Evolutionary conservation across 2,888 invertebrate species (phyloP).

Genomic region (Chromoteleia sp.): DNA sequence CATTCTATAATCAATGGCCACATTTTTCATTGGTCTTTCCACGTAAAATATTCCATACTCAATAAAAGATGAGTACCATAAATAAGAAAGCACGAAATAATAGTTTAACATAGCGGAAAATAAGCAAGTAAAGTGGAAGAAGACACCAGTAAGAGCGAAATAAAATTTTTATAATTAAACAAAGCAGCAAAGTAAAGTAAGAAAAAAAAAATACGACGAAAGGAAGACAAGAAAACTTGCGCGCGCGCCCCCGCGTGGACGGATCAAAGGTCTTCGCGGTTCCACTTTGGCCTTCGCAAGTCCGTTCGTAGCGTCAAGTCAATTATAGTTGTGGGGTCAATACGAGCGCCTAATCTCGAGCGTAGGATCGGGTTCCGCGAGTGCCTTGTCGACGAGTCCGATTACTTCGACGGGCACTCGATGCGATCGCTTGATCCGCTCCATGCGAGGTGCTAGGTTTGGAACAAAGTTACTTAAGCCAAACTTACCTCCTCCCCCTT

Average conservation of each 20-base stretch:
- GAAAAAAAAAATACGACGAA: neutral
- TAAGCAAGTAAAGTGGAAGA: neutral
- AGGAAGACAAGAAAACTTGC: neutral
- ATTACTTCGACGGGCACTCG: slow-evolving; percentile 77
- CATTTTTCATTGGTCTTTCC: slow-evolving; percentile 44
- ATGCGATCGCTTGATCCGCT: slow-evolving; percentile 35
- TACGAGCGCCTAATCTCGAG: slow-evolving; percentile 48
- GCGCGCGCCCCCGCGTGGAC: slow-evolving; percentile 33
- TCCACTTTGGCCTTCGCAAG: slow-evolving; percentile 52
- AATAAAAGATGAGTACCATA: slow-evolving; percentile 2
- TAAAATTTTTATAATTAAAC: slow-evolving; percentile 23
- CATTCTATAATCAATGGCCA: neutral
- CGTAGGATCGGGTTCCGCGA: slow-evolving; percentile 38
- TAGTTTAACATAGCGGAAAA: slow-evolving; percentile 6
- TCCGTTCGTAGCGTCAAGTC: slow-evolving; percentile 64
- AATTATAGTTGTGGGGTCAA: slow-evolving; percentile 62
- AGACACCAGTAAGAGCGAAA: slow-evolving; percentile 15
- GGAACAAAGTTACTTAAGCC: slow-evolving; percentile 35
- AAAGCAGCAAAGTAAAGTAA: neutral
- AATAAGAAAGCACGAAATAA: slow-evolving; percentile 23
- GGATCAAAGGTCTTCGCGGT: slow-evolving; percentile 41
- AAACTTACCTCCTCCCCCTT: slow-evolving; percentile 38
- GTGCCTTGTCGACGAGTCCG: slow-evolving; percentile 69
- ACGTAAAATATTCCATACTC: slow-evolving; percentile 54
- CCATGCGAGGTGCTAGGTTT: slow-evolving; percentile 67